Conservation (phyloP, 1,140 invertebrate species). For the Hypsibius dujardini region DNA sequence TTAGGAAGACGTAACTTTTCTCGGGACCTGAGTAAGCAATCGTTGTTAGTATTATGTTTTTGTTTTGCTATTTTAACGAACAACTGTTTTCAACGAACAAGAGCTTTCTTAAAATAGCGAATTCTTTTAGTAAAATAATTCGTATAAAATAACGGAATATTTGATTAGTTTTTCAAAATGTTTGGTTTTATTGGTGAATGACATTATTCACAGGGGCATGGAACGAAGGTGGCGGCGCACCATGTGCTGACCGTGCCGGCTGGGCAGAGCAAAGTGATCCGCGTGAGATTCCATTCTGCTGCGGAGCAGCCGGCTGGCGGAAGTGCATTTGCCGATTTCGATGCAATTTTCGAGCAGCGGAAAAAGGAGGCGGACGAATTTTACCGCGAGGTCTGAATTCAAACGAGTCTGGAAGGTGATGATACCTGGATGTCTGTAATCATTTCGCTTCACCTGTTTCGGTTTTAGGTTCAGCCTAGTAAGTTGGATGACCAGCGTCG, state of each 20-base stretch:
- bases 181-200: too few relatives aligned
- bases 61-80: too few relatives aligned
- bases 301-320: neutral
- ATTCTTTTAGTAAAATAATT: too few relatives aligned
- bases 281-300: conserved; percentile 22
- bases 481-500: conserved; percentile 19
- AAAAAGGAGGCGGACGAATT: conserved; percentile 31
- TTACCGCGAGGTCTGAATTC: conserved; percentile 28
- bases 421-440: neutral
- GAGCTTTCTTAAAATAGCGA: too few relatives aligned
- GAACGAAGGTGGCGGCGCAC: conserved; percentile 33
- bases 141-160: too few relatives aligned
- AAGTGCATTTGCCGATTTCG: conserved; percentile 26
- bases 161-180: too few relatives aligned
- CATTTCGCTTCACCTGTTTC: neutral
- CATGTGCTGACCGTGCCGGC: conserved; percentile 28
- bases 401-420: too few relatives aligned
- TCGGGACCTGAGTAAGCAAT: too few relatives aligned
- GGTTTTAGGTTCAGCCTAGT: neutral
- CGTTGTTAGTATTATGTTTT: too few relatives aligned
- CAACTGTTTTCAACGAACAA: too few relatives aligned
- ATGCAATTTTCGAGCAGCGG: conserved; percentile 27
- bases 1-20: too few relatives aligned
- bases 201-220: conserved; percentile 20
- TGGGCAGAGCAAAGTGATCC: conserved; percentile 26